Conservation (phyloP, 2,888 invertebrate genomes). For the Oxycera nigricornis region DNA sequence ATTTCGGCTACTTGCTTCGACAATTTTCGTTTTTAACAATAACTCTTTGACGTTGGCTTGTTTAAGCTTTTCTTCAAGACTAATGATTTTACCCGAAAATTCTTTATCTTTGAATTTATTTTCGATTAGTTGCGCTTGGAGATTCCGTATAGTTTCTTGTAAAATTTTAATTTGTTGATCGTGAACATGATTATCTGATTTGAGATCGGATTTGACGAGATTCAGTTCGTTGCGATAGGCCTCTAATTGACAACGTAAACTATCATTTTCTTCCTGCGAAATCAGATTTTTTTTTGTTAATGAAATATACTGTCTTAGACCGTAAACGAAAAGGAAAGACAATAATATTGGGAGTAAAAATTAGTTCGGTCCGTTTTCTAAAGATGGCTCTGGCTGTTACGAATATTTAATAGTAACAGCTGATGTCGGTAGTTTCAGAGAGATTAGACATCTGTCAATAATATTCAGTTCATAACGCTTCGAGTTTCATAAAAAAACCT, state of each 20-base stretch:
- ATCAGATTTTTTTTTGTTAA: too few relatives aligned
- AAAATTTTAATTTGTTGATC: slow-evolving; percentile 79
- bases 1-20: slow-evolving; percentile 50
- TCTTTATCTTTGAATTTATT: slow-evolving; percentile 60
- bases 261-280: slow-evolving; percentile 84
- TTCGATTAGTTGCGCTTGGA: slow-evolving; percentile 61
- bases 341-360: too few relatives aligned
- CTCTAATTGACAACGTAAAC: slow-evolving; percentile 87
- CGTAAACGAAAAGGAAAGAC: too few relatives aligned
- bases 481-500: too few relatives aligned
- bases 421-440: too few relatives aligned
- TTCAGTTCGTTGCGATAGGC: slow-evolving; percentile 95
- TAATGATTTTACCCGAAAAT: slow-evolving; percentile 56
- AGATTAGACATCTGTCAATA: too few relatives aligned
- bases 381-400: too few relatives aligned
- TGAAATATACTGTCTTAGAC: too few relatives aligned
- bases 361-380: too few relatives aligned
- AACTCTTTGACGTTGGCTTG: slow-evolving; percentile 61
- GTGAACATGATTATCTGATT: slow-evolving; percentile 80
- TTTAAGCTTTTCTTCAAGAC: slow-evolving; percentile 59
- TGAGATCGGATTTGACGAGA: slow-evolving; percentile 80
- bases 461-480: too few relatives aligned
- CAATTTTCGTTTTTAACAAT: slow-evolving; percentile 60
- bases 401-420: too few relatives aligned
- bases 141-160: slow-evolving; percentile 62